Evolutionary conservation across 1,140 invertebrate genomes (phyloP), one percentile per base, ranked within the genome.

Genomic region (Tribolium madens): DNA sequence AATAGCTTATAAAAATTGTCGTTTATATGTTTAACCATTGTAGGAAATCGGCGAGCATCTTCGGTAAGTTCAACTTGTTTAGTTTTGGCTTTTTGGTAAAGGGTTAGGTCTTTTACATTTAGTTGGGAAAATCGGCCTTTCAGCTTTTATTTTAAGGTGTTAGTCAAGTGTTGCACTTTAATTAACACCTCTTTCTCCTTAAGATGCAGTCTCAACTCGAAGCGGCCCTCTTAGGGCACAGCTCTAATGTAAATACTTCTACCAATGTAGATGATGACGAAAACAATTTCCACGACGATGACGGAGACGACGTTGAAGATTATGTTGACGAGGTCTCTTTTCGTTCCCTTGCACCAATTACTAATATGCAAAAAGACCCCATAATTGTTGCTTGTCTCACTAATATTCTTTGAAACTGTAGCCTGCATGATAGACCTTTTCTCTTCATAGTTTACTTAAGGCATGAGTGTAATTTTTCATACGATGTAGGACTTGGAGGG

Each of bases 251-350:
- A 60, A 81, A 76, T 26, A 79, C 78, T 77, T 52, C 77, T 14
- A 80, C 68, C 76, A 71, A 77, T 68, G 64, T 76, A 73, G 80
- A 78, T 78, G 83, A 84, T 57, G 84, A 85, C 80, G 85, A 86
- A 52, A 86, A 84, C 80, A 88, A 87, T 78, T 88, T 88, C 81
- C 88, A 88, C 42, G 89, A 89, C 80, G 88, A 89, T 84, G 89
- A 89, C 78, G 83, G 83, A 33, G 88, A 86, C 71, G 89, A 89
- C 79, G 86, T 87, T 60, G 89, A 90, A 83, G 89, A 90, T 75
- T 89, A 87, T 83, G 84, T 85, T 26, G 89, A 90, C 84, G 89
- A 89, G 88, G 89, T 89, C 83, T 78, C 78, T 85, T 48, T 60
- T 70, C 14, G 57, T 71, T 78, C 68, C 70, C 52, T 71, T 71